Evolutionary conservation across 2,113 vertebrate species (phyloP), one percentile per base, ranked within the genome.

Genomic region (Polypterus senegalus): DNA sequence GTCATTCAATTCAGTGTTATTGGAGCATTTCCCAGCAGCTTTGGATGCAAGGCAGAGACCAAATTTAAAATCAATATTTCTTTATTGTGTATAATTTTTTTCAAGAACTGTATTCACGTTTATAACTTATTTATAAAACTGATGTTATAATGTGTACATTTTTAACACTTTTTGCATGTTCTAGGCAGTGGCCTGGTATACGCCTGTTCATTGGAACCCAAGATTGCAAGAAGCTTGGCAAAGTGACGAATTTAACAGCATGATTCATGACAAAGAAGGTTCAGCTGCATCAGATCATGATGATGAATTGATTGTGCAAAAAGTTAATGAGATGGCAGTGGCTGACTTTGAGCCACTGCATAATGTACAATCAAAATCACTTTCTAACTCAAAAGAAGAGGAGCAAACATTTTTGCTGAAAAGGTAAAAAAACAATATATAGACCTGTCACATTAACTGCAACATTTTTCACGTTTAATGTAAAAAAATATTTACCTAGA

Each of bases 171-270:
- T 8, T 6, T 9, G 54, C 10, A 10, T 55, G 5, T 10, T 9
- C 54, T 75, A 84, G 81, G 76, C 80, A 7, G 1, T 85, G 54
- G 69, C 73, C 64, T 83, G 79, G 76, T 81, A 70, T 9, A 72
- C 67, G 7, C 73, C 74, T 55, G 64, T 74, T 27, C 68, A 58
- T n/a, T 70, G 75, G 61, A 70, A 57, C 4, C 56, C 3, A 66
- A 76, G 47, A 8, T 48, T n/a, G 10, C 56, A 43, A 45, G 67
- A 77, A 72, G 57, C 53, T 1, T 68, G 65, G 65, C 54, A 71
- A 49, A 70, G 3, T 1, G 64, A 74, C 64, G 62, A 73, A 3
- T 60, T 60, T 1, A 69, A 60, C 5, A 57, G 60, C 60, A 46
- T 66, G 44, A 11, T 57, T 60, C 49, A 67, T 2, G 71, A 49